Evolutionary conservation across 2,113 vertebrate species (phyloP), one percentile per base, ranked within the genome.

Genomic region (Polypterus bichir): DNA sequence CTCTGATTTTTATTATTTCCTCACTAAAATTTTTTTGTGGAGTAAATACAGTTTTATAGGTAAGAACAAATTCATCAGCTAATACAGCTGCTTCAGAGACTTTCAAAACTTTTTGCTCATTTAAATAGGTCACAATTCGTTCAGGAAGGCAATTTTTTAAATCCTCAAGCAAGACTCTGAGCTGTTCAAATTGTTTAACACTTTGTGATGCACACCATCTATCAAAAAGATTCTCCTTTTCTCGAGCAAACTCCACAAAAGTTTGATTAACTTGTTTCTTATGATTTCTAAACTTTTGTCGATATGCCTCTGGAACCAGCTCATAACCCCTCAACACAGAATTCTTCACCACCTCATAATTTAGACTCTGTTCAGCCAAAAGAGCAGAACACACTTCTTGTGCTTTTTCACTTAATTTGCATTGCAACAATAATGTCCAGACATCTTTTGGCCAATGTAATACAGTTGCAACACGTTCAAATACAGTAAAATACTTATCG

Each of bases 181-280:
- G 6, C 6, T 52, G n/a, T 1, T 54, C 11, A 46, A 67, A 56
- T 27, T 5, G 9, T 27, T 27, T 27, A 27, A 27, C 27, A 27
- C 27, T 27, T 27, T 27, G 27, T 27, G 66, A 47, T 7, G 45
- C 6, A 55, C 47, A 46, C 65, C 57, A 63, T 5, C 54, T 62
- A 3, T 62, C 60, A 62, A 62, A 59, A 9, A 57, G 8, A 44
- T 27, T 27, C 27, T 27, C 27, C 27, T 27, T 27, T 27, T 27
- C 27, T 27, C 27, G 27, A 27, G 27, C 62, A 59, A 64, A 67
- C 47, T 67, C 57, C 45, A 66, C 48, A 62, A 66, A 66, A 5
- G 56, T n/a, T n/a, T n/a, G n/a, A n/a, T n/a, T n/a, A n/a, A n/a
- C n/a, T n/a, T n/a, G n/a, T n/a, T n/a, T n/a, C n/a, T 66, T 54